A percentile compares a stretch with the other conserved stretches of the same genome.
phyloP scores from a whole-genome alignment of 1,140 invertebrate species.

The Drosophila lacteicornis region DNA sequence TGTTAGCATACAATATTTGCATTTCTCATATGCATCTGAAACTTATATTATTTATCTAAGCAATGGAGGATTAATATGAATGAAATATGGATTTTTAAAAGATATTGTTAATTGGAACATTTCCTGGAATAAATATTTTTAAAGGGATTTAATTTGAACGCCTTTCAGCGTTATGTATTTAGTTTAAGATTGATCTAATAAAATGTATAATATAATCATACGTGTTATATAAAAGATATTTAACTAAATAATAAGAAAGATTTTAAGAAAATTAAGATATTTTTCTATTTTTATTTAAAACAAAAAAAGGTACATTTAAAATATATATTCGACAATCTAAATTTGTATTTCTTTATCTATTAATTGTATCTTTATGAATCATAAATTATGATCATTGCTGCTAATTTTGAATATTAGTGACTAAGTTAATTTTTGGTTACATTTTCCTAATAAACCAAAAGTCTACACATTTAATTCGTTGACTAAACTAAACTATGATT shows the following conservation, averaged over 20 bases:
- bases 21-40: not conserved
- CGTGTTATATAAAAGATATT: not conserved
- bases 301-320: too few species aligned
- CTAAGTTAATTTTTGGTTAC: not conserved
- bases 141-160: not conserved
- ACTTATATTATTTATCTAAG: not conserved
- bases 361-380: too few species aligned
- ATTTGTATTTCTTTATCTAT: too few species aligned
- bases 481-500: not conserved
- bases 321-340: too few species aligned
- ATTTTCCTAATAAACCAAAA: not conserved
- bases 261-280: too few species aligned
- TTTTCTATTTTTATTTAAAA: too few species aligned
- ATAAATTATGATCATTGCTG: too few species aligned
- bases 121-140: not conserved
- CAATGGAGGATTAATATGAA: not conserved
- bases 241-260: too few species aligned
- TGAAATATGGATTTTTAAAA: not conserved
- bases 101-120: not conserved
- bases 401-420: too few species aligned
- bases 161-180: too few species aligned
- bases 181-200: too few species aligned
- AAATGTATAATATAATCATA: too few species aligned
- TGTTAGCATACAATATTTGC: conserved; percentile 9
- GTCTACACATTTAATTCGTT: not conserved